These are phyloP conservation scores for Gallinago paraguaiae DNA, from an alignment of 2,113 vertebrate species.

Conservation along the genomic window DNA sequence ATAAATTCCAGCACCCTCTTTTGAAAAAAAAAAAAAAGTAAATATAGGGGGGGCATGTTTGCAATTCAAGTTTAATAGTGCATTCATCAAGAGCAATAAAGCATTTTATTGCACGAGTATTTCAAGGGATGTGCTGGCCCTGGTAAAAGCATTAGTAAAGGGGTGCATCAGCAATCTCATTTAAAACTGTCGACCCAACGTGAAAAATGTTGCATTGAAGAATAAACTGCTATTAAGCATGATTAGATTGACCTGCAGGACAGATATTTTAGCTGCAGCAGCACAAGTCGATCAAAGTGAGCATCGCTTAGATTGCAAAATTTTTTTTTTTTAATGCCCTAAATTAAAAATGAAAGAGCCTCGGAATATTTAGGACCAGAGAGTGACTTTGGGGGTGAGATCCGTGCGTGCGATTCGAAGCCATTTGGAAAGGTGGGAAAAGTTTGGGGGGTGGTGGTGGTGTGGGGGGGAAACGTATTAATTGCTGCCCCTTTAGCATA, in stretches of 20 bases:
- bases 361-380: constrained; percentile 19
- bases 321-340: constrained; percentile 19
- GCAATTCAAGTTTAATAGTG: constrained; percentile 42
- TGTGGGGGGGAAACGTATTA: background rate
- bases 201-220: constrained; percentile 67
- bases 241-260: constrained; percentile 74
- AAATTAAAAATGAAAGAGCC: constrained; percentile 46
- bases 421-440: background rate
- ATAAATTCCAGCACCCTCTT: background rate
- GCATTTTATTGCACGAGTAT: constrained; percentile 59
- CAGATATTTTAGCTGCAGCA: constrained; percentile 62
- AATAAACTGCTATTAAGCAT: constrained; percentile 70
- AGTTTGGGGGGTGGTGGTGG: background rate
- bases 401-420: background rate
- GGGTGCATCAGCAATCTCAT: constrained; percentile 60
- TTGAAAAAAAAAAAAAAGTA: background rate
- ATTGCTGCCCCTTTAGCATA: constrained; percentile 61
- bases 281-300: constrained; percentile 62
- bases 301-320: constrained; percentile 43
- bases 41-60: background rate
- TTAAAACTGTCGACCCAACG: constrained; percentile 62
- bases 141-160: constrained; percentile 56
- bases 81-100: constrained; percentile 55
- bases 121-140: constrained; percentile 42
- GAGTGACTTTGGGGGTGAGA: constrained; percentile 20